phyloP scores from a whole-genome alignment of 2,888 invertebrate species.

The Octonoba sinensis region DNA sequence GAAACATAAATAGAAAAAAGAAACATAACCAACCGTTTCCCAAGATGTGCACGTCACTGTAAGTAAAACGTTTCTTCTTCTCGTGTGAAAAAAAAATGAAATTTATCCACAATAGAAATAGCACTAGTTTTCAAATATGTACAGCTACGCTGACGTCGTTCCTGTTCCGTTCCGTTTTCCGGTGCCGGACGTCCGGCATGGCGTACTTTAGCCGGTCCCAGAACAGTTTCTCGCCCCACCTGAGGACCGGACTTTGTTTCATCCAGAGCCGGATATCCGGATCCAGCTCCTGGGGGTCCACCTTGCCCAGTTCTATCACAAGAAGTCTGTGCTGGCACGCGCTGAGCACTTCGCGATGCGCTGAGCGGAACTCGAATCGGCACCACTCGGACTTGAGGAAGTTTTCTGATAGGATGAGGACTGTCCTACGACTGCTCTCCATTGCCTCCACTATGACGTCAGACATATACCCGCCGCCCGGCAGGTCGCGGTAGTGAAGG shows the following conservation, averaged over 20 bases:
- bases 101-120: constrained; percentile 16
- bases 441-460: constrained; percentile 79
- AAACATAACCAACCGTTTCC: constrained; percentile 43
- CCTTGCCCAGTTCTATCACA: constrained; percentile 58
- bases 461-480: constrained; percentile 77
- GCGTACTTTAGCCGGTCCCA: constrained; percentile 93
- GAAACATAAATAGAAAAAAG: constrained; percentile 21
- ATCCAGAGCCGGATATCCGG: constrained; percentile 88
- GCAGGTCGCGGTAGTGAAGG: constrained; percentile 80
- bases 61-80: too few relatives aligned
- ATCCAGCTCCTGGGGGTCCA: constrained; percentile 80
- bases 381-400: constrained; percentile 83
- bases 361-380: constrained; percentile 79
- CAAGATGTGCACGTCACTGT: constrained; percentile 33
- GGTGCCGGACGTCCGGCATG: constrained; percentile 77
- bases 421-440: constrained; percentile 77
- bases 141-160: constrained; percentile 79
- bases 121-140: constrained; percentile 77
- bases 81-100: constrained; percentile 14
- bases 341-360: constrained; percentile 76
- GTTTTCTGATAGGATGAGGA: constrained; percentile 79
- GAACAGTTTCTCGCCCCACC: constrained; percentile 91
- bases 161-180: constrained; percentile 59
- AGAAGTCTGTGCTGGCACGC: constrained; percentile 61
- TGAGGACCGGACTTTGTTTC: constrained; percentile 85